Evolutionary conservation across 2,113 vertebrate genomes (phyloP), one percentile per base, ranked within the genome.

Genomic region (Calyptommatus sinebrachiatus): DNA sequence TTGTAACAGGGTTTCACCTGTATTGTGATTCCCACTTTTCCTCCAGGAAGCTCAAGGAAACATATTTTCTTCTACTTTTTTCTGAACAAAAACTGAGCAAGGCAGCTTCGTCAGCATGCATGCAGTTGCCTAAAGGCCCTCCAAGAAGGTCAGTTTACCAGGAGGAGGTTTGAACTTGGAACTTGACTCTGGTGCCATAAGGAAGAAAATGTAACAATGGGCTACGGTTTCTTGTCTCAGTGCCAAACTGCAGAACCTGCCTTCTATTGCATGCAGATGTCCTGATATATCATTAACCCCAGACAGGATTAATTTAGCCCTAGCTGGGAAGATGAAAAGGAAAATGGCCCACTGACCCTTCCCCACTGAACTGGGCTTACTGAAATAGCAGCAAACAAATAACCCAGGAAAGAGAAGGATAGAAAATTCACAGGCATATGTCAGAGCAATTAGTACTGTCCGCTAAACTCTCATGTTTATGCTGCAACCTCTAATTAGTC

Each of bases 331-430:
- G 65, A 28, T 16, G 21, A 28, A 28, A n/a, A 28, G n/a, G 11
- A 65, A 60, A 4, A 57, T 14, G 18, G 53, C 12, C 53, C 53
- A 57, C 16, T 18, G 4, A 57, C 7, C 16, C 6, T 48, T 8
- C 16, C 24, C 26, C 77, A 71, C 22, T 50, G 48, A 60, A 28
- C 28, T 4, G n/a, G 10, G 7, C 24, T 14, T 21, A 26, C 46
- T 70, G 76, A 26, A 83, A 71, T 48, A 8, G 9, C 35, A 62
- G n/a, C 28, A 65, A 22, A 66, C 66, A 86, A 77, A 62, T 24
- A 26, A 2, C 5, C 79, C 1, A 22, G 28, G 9, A 22, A 14
- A n/a, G 22, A 20, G 24, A 6, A 65, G 45, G 45, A 31, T 3
- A 81, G 41, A 29, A 63, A 76, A 76, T 31, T n/a, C 9, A 26